Conservation (phyloP, 2,797 vertebrate species). For the Kryptolebias ocellatus region DNA sequence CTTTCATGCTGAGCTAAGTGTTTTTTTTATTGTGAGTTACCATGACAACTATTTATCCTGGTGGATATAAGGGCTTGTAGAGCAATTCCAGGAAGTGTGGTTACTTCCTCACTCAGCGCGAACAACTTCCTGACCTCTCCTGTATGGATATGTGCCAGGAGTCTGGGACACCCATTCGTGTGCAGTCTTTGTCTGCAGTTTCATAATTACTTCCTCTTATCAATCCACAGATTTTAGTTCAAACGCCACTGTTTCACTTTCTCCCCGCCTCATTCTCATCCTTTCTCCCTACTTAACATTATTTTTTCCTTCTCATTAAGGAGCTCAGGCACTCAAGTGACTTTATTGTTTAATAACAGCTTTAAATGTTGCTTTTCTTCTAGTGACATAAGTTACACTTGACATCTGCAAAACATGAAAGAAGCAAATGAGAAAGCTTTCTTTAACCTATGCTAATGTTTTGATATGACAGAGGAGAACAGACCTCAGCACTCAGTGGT, state of each 20-base stretch:
- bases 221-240: slow-evolving; percentile 71
- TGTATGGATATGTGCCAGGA: slow-evolving; percentile 74
- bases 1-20: slow-evolving; percentile 69
- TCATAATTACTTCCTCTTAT: slow-evolving; percentile 82
- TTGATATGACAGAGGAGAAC: too few relatives aligned
- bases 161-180: slow-evolving; percentile 61
- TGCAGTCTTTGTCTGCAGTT: slow-evolving; percentile 69
- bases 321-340: background rate
- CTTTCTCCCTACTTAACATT: slow-evolving; percentile 3
- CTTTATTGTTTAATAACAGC: too few relatives aligned
- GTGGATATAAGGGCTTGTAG: slow-evolving; percentile 72
- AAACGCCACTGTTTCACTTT: slow-evolving; percentile 26
- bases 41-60: slow-evolving; percentile 67
- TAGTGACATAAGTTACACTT: too few relatives aligned
- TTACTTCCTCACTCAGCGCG: slow-evolving; percentile 84
- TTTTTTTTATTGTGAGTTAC: slow-evolving; percentile 79
- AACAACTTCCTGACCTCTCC: slow-evolving; percentile 86
- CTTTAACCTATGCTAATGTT: too few relatives aligned
- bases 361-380: too few relatives aligned
- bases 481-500: too few relatives aligned
- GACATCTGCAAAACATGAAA: too few relatives aligned
- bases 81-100: slow-evolving; percentile 85
- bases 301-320: slow-evolving; percentile 5
- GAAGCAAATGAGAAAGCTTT: too few relatives aligned
- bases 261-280: background rate